These are phyloP conservation scores for Machimus atricapillus DNA, from an alignment of 2,888 invertebrate species.

Conservation along the genomic window DNA sequence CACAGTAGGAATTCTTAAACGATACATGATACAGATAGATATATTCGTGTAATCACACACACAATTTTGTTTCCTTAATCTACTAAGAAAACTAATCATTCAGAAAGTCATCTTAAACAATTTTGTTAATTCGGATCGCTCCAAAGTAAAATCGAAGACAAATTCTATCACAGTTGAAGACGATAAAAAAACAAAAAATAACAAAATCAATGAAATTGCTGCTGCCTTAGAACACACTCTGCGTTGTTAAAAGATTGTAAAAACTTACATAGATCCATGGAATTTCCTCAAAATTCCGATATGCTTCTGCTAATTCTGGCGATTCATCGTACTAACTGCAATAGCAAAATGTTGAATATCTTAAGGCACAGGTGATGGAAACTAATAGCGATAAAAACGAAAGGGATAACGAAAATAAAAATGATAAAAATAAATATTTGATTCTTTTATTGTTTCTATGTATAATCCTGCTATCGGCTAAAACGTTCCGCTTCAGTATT, in stretches of 20 bases:
- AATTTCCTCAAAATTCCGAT: background rate
- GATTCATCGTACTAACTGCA: background rate
- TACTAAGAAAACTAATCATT: too few species aligned
- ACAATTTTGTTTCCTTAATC: too few species aligned
- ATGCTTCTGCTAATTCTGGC: background rate
- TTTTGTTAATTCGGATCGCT: background rate
- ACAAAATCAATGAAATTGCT: background rate
- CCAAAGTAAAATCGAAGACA: background rate
- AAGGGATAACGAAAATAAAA: slow-evolving; percentile 36
- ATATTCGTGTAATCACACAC: background rate
- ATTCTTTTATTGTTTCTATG: slow-evolving; percentile 41
- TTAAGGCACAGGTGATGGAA: background rate
- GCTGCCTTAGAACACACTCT: background rate
- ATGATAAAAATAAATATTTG: slow-evolving; percentile 39
- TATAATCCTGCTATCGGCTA: slow-evolving; percentile 31
- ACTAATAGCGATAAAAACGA: background rate
- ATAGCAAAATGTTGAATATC: background rate
- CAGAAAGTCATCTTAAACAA: background rate
- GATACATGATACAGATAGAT: too few species aligned
- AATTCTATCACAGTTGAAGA: background rate
- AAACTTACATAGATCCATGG: background rate
- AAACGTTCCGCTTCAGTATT: slow-evolving; percentile 12
- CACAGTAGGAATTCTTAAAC: too few species aligned
- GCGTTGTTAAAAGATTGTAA: background rate
- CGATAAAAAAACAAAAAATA: background rate